phyloP scores from a whole-genome alignment of 1,140 invertebrate species.

The Nilaparvata lugens region DNA sequence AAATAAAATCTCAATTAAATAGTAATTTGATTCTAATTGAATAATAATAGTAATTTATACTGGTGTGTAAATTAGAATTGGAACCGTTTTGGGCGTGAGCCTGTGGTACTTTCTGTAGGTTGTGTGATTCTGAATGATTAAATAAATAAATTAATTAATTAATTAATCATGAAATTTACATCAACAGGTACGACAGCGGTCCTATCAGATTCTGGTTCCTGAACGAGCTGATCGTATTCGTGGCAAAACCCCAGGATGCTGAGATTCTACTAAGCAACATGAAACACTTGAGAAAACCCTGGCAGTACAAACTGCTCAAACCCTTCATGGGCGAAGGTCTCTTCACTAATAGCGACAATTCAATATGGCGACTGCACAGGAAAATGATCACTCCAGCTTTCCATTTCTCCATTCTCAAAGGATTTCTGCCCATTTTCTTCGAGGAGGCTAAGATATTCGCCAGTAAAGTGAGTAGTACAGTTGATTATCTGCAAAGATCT shows the following conservation, averaged over 20 bases:
- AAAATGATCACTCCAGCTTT: constrained; percentile 6
- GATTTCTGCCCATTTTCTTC: background rate
- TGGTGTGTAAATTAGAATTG: too few species aligned
- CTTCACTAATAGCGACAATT: background rate
- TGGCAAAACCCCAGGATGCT: background rate
- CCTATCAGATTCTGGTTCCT: background rate
- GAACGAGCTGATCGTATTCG: background rate
- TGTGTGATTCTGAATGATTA: too few species aligned
- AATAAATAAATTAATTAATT: too few species aligned
- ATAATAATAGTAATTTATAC: too few species aligned
- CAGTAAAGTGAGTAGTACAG: constrained; percentile 3
- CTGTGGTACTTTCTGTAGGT: too few species aligned
- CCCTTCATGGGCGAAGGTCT: background rate
- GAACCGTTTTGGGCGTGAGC: too few species aligned
- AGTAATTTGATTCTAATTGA: too few species aligned
- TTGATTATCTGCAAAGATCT: too few species aligned
- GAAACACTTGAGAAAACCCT: background rate
- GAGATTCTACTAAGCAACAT: background rate
- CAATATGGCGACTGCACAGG: background rate
- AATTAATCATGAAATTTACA: background rate
- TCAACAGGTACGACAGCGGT: background rate
- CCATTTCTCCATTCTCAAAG: constrained; percentile 6
- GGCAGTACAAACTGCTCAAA: background rate
- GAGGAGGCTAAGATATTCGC: constrained; percentile 7
- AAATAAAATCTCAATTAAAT: too few species aligned